Evolutionary conservation across 2,113 vertebrate genomes (phyloP).

Genomic region (Patagioenas fasciata): DNA sequence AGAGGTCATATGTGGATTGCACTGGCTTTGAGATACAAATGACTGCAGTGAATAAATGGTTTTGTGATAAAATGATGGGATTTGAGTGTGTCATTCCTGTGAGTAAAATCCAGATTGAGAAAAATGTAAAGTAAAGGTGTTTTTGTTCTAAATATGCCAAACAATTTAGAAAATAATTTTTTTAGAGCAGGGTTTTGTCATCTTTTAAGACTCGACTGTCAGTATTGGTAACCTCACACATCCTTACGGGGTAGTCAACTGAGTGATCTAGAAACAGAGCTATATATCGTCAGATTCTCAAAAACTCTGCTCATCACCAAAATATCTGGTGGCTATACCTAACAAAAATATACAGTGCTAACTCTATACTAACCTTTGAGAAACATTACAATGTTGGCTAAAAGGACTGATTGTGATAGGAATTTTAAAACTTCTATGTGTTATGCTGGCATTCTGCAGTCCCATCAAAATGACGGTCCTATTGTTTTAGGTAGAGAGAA

Average conservation of each 20-base stretch:
- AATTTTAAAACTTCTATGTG: background rate
- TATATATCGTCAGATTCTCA: background rate
- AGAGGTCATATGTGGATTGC: background rate
- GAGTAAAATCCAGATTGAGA: background rate
- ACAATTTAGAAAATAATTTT: background rate
- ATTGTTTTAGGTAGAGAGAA: background rate
- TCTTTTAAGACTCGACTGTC: background rate
- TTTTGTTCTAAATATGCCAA: background rate
- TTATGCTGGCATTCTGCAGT: background rate
- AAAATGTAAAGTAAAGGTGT: background rate
- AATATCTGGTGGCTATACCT: background rate
- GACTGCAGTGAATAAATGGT: background rate
- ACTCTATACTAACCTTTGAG: background rate
- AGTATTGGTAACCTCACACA: background rate
- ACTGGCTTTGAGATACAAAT: background rate
- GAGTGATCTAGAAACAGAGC: background rate
- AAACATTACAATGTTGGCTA: background rate
- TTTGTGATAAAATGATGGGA: background rate
- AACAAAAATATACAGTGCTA: background rate
- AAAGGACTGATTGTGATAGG: background rate
- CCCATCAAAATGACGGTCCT: background rate
- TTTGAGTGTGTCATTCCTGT: background rate
- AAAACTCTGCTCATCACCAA: background rate
- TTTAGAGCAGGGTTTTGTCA: background rate
- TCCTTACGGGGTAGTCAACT: background rate